A percentile compares a stretch with the other conserved stretches of the same genome.
phyloP scores from a whole-genome alignment of 1,140 invertebrate species.

The Platyscapa corneri region DNA sequence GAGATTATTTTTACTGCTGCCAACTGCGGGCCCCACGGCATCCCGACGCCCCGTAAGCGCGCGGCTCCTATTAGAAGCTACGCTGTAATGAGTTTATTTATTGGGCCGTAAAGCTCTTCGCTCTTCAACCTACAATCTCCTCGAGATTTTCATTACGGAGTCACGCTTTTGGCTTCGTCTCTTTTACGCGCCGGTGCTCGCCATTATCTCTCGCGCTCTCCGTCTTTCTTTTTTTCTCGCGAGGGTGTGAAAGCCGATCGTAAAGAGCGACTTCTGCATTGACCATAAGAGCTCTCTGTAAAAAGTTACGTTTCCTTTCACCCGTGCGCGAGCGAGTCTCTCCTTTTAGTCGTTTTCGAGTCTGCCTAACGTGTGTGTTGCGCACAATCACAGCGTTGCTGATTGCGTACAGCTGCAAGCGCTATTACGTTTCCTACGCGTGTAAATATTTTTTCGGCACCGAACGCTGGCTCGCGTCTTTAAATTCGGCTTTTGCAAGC shows the following conservation, averaged over 20 bases:
- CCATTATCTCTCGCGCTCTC: not conserved
- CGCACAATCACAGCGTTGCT: not conserved
- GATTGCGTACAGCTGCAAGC: not conserved
- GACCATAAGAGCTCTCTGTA: constrained; percentile 24
- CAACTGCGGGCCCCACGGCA: not conserved
- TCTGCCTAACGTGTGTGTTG: no score
- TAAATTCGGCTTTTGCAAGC: no score
- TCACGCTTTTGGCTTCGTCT: not conserved
- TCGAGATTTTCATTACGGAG: constrained; percentile 15
- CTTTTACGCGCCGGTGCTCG: not conserved
- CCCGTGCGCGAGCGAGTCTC: not conserved
- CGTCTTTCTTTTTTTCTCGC: not conserved
- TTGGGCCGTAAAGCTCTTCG: constrained; percentile 9
- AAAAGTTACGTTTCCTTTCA: constrained; percentile 21
- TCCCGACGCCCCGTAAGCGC: no score
- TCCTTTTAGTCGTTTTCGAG: not conserved
- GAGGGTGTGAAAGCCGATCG: constrained; percentile 17
- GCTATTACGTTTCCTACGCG: not conserved
- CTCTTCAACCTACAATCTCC: not conserved
- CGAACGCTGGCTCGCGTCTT: not conserved
- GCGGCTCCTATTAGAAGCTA: not conserved
- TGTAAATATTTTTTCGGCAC: not conserved
- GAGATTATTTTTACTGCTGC: constrained; percentile 43
- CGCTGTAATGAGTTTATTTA: constrained; percentile 43
- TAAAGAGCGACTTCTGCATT: constrained; percentile 16